Evolutionary conservation across 2,113 vertebrate species (phyloP), one percentile per base, ranked within the genome.

Genomic region (Eretmochelys imbricata): DNA sequence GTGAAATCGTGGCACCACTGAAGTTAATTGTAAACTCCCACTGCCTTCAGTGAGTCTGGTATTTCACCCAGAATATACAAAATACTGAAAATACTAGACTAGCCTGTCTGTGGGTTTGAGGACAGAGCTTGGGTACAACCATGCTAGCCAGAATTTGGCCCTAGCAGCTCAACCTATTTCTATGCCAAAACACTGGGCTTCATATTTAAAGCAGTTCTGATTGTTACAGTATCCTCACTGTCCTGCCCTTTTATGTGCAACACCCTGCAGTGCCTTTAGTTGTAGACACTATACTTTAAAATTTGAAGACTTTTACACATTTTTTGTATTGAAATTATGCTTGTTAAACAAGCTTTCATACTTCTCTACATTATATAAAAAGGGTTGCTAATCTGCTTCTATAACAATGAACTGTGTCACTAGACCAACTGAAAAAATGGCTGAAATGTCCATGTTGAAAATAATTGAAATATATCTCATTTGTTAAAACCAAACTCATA

Each of bases 401-500:
- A 85, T 8, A 91, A 57, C 55, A 83, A 93, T 84, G 9, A 93
- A 75, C 90, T 85, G 76, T 17, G 46, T 91, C 93, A 79, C 3
- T 49, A 51, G 13, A 25, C 6, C 55, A 35, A 80, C 17, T 87
- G 48, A 78, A 90, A 80, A 79, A 57, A 1, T 57, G 90, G 29
- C 17, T 81, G 46, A 89, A 38, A 29, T 55, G 7, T 46, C 79
- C 10, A 53, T 49, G 85, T 82, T 88, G 51, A 80, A 94, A 97
- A 50, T 88, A 96, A 96, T 96, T 96, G 92, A 95, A 95, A 92
- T 75, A 90, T 57, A 93, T 75, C 79, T 85, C 51, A 85, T 53
- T 48, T 94, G 76, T 55, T 89, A 4, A 88, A 94, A 85, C 8
- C 10, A 91, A 97, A 85, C 5, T 49, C 89, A 46, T 53, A 50